Evolutionary conservation across 2,888 invertebrate species (phyloP).

Genomic region (Trileptium ribeirensis): DNA sequence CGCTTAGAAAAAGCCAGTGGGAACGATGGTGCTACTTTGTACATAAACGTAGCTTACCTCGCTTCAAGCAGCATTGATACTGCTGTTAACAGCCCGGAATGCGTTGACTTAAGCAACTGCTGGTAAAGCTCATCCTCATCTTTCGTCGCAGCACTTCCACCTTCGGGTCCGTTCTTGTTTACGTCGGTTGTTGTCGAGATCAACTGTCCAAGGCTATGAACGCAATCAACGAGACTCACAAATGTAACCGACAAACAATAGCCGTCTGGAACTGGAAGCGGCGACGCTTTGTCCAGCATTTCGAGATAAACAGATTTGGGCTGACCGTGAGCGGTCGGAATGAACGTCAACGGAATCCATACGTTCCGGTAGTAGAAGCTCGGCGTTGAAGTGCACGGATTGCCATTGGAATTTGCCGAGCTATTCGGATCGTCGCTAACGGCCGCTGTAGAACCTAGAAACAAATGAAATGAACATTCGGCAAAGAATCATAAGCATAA

Average conservation of each 20-base stretch:
- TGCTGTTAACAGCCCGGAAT: slow-evolving; percentile 87
- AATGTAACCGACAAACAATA: slow-evolving; percentile 94
- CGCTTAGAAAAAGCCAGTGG: too few relatives aligned
- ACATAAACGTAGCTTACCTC: slow-evolving; percentile 59
- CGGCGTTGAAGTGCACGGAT: slow-evolving; percentile 52
- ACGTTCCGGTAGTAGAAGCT: slow-evolving; percentile 87
- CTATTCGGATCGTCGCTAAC: too few relatives aligned
- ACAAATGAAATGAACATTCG: too few relatives aligned
- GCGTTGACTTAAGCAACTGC: slow-evolving; percentile 82
- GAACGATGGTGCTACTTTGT: too few relatives aligned
- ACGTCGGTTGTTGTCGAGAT: neutral
- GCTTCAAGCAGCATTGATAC: slow-evolving; percentile 85
- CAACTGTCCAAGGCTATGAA: slow-evolving; percentile 60
- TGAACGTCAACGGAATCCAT: slow-evolving; percentile 79
- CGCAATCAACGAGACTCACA: slow-evolving; percentile 82
- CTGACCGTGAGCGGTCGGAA: slow-evolving; percentile 59
- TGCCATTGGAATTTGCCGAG: slow-evolving; percentile 5
- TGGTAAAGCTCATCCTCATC: slow-evolving; percentile 47
- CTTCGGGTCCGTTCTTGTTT: neutral
- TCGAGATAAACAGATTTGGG: slow-evolving; percentile 61
- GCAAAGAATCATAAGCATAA: too few relatives aligned
- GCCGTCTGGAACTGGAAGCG: slow-evolving; percentile 86
- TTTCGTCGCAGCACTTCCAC: neutral
- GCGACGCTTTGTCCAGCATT: slow-evolving; percentile 88
- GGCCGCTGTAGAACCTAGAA: too few relatives aligned